Evolutionary conservation across 1,140 invertebrate genomes (phyloP).

Genomic region (Nasonia longicornis): DNA sequence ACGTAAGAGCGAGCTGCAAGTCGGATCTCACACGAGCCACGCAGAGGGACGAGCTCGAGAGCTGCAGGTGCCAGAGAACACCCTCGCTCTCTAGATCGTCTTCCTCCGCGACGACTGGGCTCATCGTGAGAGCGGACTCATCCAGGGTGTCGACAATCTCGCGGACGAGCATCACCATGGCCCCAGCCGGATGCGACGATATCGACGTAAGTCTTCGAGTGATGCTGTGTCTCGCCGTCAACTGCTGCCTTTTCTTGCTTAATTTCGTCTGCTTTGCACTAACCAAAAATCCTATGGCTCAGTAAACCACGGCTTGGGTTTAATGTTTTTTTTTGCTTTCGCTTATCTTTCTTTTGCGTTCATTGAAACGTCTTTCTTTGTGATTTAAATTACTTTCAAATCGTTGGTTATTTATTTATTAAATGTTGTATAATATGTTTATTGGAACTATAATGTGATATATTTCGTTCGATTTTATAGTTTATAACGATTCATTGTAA

Average conservation of each 20-base stretch:
- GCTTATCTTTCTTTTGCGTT: not conserved
- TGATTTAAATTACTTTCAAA: not conserved
- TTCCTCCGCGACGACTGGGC: not conserved
- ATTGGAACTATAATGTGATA: too few relatives aligned
- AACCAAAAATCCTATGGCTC: too few relatives aligned
- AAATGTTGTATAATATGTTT: too few relatives aligned
- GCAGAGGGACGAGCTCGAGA: slow-evolving; percentile 10
- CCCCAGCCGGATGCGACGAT: not conserved
- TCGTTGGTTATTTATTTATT: not conserved
- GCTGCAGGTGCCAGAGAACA: not conserved
- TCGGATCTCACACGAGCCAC: not conserved
- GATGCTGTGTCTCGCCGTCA: not conserved
- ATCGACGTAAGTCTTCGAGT: slow-evolving; percentile 33
- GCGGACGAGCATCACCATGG: not conserved
- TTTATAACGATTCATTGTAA: too few relatives aligned
- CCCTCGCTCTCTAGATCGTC: not conserved
- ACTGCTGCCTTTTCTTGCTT: not conserved
- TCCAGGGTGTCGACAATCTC: slow-evolving; percentile 18
- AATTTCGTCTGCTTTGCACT: slow-evolving; percentile 5
- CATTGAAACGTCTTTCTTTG: not conserved
- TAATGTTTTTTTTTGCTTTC: not conserved
- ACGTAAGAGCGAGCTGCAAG: not conserved
- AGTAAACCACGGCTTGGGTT: not conserved
- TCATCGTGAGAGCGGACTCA: not conserved
- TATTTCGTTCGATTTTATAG: too few relatives aligned